Evolutionary conservation across 1,140 invertebrate species (phyloP).

Genomic region (Sarcophaga peregrina): DNA sequence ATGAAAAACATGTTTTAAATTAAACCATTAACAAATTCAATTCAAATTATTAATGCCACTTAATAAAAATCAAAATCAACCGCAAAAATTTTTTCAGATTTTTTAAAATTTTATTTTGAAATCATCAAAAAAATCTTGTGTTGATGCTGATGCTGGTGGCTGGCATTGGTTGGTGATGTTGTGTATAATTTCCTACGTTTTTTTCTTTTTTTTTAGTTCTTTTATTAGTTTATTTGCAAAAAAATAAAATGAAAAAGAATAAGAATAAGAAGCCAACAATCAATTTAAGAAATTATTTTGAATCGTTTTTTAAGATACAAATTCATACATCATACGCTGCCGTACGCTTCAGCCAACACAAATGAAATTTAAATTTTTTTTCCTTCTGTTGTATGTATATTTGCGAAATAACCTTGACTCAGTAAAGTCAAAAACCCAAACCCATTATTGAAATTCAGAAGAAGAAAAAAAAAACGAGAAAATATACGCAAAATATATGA

Average conservation of each 20-base stretch:
- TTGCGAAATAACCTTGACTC: background rate
- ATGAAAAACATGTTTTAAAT: slow-evolving; percentile 24
- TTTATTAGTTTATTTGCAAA: background rate
- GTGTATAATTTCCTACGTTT: background rate
- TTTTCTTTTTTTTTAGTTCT: background rate
- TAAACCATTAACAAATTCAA: slow-evolving; percentile 19
- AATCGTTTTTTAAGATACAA: background rate
- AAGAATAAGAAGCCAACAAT: background rate
- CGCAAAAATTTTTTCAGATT: background rate
- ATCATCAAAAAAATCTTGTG: no score
- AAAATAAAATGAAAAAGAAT: background rate
- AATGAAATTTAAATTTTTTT: background rate
- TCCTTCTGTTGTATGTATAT: no score
- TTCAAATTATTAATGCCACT: slow-evolving; percentile 17
- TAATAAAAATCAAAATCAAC: slow-evolving; percentile 11
- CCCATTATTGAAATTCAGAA: background rate
- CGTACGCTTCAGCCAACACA: background rate
- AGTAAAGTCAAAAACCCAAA: slow-evolving; percentile 20
- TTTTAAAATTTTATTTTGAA: no score
- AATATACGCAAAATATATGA: background rate
- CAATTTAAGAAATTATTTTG: slow-evolving; percentile 21
- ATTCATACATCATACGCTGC: no score
- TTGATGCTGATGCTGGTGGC: no score
- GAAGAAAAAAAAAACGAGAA: background rate
- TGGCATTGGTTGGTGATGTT: no score